Conservation (phyloP, 1,140 invertebrate genomes). For the Aphelinus atriplicis region DNA sequence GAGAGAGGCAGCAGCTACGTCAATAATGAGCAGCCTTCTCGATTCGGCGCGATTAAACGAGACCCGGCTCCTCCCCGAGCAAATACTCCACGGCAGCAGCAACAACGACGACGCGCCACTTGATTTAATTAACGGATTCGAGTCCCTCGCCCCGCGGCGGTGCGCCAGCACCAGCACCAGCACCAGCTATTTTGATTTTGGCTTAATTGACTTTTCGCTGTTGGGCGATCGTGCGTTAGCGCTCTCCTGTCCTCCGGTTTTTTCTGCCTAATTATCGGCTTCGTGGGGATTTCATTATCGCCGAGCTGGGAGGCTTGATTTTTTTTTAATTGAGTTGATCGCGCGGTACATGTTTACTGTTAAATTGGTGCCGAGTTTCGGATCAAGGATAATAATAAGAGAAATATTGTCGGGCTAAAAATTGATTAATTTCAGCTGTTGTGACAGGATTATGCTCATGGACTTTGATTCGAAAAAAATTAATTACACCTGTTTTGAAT, state of each 20-base stretch:
- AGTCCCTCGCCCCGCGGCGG: neutral
- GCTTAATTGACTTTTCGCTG: constrained; percentile 9
- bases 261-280: constrained; percentile 12
- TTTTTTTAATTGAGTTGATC: neutral
- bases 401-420: no score
- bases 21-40: constrained; percentile 8
- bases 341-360: neutral
- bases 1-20: neutral
- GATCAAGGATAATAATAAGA: no score
- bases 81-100: constrained; percentile 8
- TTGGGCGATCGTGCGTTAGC: neutral
- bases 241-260: neutral
- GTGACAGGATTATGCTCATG: no score
- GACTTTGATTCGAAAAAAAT: no score
- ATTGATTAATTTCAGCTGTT: no score
- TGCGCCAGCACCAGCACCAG: no score
- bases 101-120: neutral
- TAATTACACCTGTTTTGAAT: no score
- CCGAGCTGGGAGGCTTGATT: no score
- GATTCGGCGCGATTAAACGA: neutral
- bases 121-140: constrained; percentile 34
- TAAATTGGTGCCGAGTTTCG: no score
- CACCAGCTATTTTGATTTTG: constrained; percentile 12
- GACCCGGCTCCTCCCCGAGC: neutral
- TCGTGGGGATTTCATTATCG: no score